A percentile compares a stretch with the other conserved stretches of the same genome.
phyloP scores from a whole-genome alignment of 2,888 invertebrate genomes.

The Acronicta aceris region DNA sequence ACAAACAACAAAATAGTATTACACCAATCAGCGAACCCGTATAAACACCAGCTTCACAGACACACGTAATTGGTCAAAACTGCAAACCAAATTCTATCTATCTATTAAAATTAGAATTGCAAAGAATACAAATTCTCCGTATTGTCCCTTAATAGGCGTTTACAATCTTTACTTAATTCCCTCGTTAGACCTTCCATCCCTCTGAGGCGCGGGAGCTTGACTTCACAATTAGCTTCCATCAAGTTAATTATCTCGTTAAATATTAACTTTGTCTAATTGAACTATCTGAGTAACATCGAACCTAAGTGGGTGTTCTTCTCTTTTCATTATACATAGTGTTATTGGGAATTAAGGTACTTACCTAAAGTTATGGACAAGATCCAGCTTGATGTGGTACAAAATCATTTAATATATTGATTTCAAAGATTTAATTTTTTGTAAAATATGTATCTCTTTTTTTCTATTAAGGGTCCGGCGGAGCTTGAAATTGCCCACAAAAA shows the following conservation, averaged over 20 bases:
- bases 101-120: conserved; percentile 4
- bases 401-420: no score
- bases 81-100: conserved; percentile 8
- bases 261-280: conserved; percentile 54
- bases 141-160: conserved; percentile 39
- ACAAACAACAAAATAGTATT: no score
- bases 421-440: no score
- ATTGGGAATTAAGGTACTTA: no score
- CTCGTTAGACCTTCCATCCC: conserved; percentile 15
- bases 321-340: no score
- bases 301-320: background rate
- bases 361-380: no score
- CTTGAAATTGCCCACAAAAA: no score
- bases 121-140: conserved; percentile 20
- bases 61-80: background rate
- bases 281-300: conserved; percentile 6
- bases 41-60: no score
- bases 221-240: conserved; percentile 38
- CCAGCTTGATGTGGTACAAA: no score
- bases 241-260: conserved; percentile 49
- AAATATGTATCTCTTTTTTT: no score
- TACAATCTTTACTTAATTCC: conserved; percentile 30
- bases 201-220: conserved; percentile 14
- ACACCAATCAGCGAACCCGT: no score
- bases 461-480: no score